Evolutionary conservation across 1,140 invertebrate genomes (phyloP).

Genomic region (Sarcophaga bullata): DNA sequence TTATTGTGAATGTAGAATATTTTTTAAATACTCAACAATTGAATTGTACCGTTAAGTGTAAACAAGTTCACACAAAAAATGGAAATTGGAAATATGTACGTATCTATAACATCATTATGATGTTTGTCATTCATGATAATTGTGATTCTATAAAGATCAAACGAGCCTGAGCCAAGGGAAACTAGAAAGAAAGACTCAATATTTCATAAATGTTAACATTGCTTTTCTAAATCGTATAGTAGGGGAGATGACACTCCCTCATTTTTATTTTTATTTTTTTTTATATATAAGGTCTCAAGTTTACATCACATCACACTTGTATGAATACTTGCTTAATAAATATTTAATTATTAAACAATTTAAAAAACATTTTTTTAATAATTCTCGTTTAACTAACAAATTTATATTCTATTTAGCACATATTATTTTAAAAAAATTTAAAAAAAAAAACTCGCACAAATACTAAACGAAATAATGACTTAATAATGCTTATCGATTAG

Average conservation of each 20-base stretch:
- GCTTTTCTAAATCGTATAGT: not conserved
- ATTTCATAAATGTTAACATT: not conserved
- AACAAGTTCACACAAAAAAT: not conserved
- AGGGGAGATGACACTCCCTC: not conserved
- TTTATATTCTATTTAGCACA: constrained; percentile 12
- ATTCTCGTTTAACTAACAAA: not conserved
- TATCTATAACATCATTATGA: constrained; percentile 3
- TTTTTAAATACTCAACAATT: not conserved
- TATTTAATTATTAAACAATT: constrained; percentile 21
- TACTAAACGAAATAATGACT: not conserved
- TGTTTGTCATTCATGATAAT: constrained; percentile 2
- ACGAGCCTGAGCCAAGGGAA: too few species aligned
- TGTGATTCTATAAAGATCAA: not conserved
- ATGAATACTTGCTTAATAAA: not conserved
- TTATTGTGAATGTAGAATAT: too few species aligned
- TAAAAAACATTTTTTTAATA: not conserved
- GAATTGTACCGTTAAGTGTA: constrained; percentile 14
- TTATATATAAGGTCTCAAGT: not conserved
- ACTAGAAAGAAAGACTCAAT: too few species aligned
- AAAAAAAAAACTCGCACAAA: too few species aligned
- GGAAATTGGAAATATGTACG: not conserved
- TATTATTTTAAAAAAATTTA: not conserved
- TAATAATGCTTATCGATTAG: not conserved
- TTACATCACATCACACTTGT: not conserved
- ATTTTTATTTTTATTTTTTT: not conserved